phyloP scores from a whole-genome alignment of 2,888 invertebrate species.

The Arctia plantaginis region DNA sequence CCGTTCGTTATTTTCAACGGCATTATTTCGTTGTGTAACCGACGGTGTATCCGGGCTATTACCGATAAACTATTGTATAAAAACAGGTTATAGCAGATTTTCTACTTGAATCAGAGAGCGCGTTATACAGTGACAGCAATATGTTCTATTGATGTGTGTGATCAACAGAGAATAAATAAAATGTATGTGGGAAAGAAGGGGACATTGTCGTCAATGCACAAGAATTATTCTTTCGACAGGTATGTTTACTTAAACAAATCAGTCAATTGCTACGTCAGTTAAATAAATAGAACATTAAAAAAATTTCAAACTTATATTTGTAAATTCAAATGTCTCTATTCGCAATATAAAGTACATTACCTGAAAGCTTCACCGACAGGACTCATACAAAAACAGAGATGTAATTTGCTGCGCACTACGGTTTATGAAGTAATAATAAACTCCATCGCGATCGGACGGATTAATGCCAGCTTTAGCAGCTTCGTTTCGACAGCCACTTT shows the following conservation, averaged over 20 bases:
- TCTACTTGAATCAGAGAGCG: neutral
- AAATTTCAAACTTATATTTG: neutral
- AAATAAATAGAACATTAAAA: neutral
- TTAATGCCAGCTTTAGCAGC: constrained; percentile 90
- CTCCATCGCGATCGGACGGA: constrained; percentile 90
- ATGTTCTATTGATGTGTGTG: no score
- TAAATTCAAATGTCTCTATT: neutral
- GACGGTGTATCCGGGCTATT: neutral
- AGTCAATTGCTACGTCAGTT: neutral
- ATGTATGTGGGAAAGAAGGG: neutral
- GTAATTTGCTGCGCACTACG: constrained; percentile 93
- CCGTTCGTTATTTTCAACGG: neutral
- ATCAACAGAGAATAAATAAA: neutral
- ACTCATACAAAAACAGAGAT: constrained; percentile 96
- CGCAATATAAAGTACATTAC: constrained; percentile 57
- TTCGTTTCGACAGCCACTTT: constrained; percentile 90
- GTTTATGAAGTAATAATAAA: constrained; percentile 94
- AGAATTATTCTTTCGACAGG: neutral
- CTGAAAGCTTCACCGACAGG: constrained; percentile 96
- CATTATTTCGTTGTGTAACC: neutral
- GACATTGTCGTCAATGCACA: neutral
- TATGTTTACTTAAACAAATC: neutral
- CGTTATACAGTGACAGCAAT: neutral
- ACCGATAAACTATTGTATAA: neutral
- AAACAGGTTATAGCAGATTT: neutral